Percentiles rank a stretch among this genome's conserved stretches.
Conservation (phyloP, 1,140 invertebrate species). For the Babylonia areolata region DNA sequence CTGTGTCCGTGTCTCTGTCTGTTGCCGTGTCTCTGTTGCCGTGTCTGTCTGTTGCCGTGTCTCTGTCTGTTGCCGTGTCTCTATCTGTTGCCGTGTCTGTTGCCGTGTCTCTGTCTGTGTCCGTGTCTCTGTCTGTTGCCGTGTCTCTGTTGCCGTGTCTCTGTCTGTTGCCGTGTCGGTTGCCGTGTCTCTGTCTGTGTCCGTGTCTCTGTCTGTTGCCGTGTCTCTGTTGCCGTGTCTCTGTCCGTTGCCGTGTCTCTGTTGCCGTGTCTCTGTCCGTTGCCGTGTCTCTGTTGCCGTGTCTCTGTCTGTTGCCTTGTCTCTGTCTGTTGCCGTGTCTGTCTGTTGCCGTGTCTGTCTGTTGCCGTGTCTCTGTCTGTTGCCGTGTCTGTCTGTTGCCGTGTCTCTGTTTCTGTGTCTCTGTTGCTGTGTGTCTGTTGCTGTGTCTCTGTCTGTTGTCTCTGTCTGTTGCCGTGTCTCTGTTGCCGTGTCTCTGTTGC, state of each 20-base stretch:
- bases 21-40: neutral
- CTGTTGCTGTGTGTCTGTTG: neutral
- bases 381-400: too few relatives aligned
- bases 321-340: neutral
- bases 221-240: neutral
- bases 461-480: neutral
- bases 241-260: too few relatives aligned
- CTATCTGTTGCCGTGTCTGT: too few relatives aligned
- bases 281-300: too few relatives aligned
- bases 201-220: neutral
- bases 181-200: too few relatives aligned
- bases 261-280: too few relatives aligned
- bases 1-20: neutral
- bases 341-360: too few relatives aligned
- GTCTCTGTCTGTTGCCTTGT: neutral
- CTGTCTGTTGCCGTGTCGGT: too few relatives aligned
- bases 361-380: too few relatives aligned
- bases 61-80: too few relatives aligned
- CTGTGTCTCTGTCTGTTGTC: neutral
- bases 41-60: too few relatives aligned
- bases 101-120: neutral
- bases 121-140: neutral
- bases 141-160: too few relatives aligned
- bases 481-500: neutral
- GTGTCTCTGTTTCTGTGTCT: neutral